Percentiles rank a stretch among this genome's conserved stretches.
Conservation (phyloP, 92 coral and sea anemone species). For the Isaurus tuberculatus region DNA sequence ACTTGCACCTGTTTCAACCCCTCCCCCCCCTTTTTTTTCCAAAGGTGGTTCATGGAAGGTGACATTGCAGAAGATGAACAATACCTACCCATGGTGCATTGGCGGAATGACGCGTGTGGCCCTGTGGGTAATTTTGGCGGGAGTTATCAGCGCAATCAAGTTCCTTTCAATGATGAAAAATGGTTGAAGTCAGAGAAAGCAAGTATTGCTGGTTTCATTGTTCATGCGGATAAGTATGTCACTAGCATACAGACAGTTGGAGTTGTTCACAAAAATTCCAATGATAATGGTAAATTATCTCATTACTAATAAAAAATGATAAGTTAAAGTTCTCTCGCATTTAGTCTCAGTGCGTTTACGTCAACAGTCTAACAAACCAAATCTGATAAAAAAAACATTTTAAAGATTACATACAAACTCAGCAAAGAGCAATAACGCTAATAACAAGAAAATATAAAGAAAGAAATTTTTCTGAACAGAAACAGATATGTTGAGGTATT, state of each 20-base stretch:
- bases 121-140: conserved; percentile 89
- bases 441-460: no score
- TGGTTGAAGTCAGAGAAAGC: conserved; percentile 69
- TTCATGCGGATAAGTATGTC: conserved; percentile 80
- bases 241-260: conserved; percentile 80
- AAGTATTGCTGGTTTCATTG: conserved; percentile 70
- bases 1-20: not conserved
- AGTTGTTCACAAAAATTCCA: conserved; percentile 14
- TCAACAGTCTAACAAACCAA: no score
- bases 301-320: no score
- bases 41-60: conserved; percentile 78
- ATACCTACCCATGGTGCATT: conserved; percentile 74
- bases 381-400: no score
- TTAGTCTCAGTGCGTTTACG: no score
- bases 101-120: conserved; percentile 80
- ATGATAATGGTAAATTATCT: conserved; percentile 24
- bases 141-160: conserved; percentile 61
- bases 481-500: no score
- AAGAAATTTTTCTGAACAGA: no score
- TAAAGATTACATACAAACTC: no score
- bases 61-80: conserved; percentile 45
- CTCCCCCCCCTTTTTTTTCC: not conserved
- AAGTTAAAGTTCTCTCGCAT: no score
- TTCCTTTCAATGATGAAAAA: conserved; percentile 62
- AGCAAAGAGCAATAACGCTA: no score